Conservation (phyloP, 2,888 invertebrate species). For the Aricia artaxerxes region DNA sequence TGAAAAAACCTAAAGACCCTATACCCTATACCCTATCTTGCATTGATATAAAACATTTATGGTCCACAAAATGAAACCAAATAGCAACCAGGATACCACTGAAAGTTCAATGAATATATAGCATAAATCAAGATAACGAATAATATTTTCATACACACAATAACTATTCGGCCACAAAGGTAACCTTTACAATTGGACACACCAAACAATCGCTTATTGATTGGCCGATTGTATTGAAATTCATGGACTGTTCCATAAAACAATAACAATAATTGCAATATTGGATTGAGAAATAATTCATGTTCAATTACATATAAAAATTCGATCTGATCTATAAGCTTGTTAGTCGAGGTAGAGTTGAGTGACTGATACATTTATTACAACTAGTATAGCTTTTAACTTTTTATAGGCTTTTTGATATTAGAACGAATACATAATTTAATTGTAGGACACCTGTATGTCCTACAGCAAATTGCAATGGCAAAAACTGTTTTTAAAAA, state of each 20-base stretch:
- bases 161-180: conserved; percentile 13
- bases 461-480: background rate
- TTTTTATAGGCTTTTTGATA: too few species aligned
- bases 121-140: conserved; percentile 20
- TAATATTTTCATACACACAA: conserved; percentile 22
- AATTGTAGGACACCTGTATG: too few species aligned
- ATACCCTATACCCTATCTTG: too few species aligned
- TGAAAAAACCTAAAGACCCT: too few species aligned
- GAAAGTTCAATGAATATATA: background rate
- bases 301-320: conserved; percentile 30
- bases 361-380: background rate
- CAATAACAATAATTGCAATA: conserved; percentile 31
- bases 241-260: conserved; percentile 26
- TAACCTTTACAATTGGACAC: conserved; percentile 32
- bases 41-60: too few species aligned
- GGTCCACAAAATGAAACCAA: background rate
- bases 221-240: conserved; percentile 26
- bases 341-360: background rate
- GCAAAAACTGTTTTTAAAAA: too few species aligned
- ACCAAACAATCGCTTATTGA: conserved; percentile 32
- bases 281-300: conserved; percentile 29
- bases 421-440: too few species aligned
- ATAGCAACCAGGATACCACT: background rate
- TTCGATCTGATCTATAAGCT: background rate
- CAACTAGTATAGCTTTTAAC: background rate